Base-by-base conservation (phyloP, 2,888 invertebrate genomes). In the Scelioninae gen. 1 region DNA sequence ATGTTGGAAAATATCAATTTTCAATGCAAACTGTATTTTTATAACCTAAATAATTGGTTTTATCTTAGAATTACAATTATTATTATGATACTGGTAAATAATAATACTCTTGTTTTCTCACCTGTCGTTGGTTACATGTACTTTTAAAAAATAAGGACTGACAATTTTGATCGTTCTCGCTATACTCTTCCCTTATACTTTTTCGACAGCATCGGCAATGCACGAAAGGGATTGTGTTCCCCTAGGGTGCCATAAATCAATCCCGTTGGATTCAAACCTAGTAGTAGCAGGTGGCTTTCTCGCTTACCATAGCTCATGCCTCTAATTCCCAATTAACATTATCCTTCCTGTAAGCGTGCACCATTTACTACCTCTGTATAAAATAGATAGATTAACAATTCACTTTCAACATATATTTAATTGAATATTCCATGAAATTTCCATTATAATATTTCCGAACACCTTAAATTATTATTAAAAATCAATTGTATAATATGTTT, bases 321-420 rank as follows among this genome's bases (percentile, higher is more conserved):
- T 91, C 91, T 92, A 92, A 92, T 92, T 90, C 91, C 90, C 91
- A 92, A 92, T 92, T 92, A 92, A 92, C 91, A 90, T 85, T 82
- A 84, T 80, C 83, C 84, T 79, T 72, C 74, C 77, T 83, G 47
- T 65, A 68, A 80, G 68, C 74, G 16, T 56, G 31, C 43, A 58
- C 72, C 29, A 65, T 78, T 69, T 65, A 78, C 63, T 72, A 66
- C 51, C 53, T 58, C 43, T 65, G 43, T 31, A 56, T 56, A 49
- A 56, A 63, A 31, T 47, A 34, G 7, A 16, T 75, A 56, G 56
- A 56, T 34, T 32, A n/a, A n/a, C n/a, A 60, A 65, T 75, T 75
- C 68, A 68, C 58, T 66, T 68, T 49, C 53, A 15, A 8, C 40
- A 11, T 13, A 47, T 38, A 34, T 43, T 51, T 31, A 53, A 55